Percentiles rank a stretch among this genome's conserved stretches.
Conservation (phyloP, 1,140 invertebrate genomes). For the Drosophila erecta region DNA sequence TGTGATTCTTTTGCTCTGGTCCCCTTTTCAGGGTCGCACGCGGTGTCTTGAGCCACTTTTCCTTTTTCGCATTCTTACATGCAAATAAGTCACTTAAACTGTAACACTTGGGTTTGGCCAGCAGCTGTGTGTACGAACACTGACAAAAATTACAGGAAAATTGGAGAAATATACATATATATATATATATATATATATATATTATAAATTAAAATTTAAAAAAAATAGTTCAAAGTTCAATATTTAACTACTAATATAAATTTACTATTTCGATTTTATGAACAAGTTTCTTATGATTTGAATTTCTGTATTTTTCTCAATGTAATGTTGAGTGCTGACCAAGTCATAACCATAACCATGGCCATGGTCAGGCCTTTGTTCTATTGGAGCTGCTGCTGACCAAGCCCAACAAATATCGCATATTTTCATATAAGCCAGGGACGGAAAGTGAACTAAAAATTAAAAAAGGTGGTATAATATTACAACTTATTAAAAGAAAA, state of each 20-base stretch:
- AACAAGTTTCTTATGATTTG: neutral
- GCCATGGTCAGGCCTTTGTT: constrained; percentile 69
- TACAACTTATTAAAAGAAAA: neutral
- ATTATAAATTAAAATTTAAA: no score
- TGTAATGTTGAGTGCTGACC: constrained; percentile 53
- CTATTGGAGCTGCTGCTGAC: constrained; percentile 60
- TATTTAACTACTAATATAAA: no score
- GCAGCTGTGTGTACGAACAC: constrained; percentile 34
- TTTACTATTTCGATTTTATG: neutral
- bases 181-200: no score
- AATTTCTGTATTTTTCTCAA: neutral
- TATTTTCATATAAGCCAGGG: constrained; percentile 61
- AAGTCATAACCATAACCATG: constrained; percentile 63
- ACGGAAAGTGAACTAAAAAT: constrained; percentile 12
- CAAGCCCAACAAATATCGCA: constrained; percentile 77
- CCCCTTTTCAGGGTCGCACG: constrained; percentile 39
- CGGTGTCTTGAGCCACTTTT: constrained; percentile 36
- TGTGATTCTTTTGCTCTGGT: neutral
- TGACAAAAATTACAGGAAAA: constrained; percentile 1
- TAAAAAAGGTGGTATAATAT: neutral
- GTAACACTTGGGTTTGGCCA: constrained; percentile 74
- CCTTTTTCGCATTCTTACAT: constrained; percentile 58
- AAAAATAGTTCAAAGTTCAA: no score
- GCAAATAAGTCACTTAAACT: constrained; percentile 71
- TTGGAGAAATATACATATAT: no score